Evolutionary conservation across 2,888 invertebrate genomes (phyloP).

Genomic region (Drosophila kuntzei): DNA sequence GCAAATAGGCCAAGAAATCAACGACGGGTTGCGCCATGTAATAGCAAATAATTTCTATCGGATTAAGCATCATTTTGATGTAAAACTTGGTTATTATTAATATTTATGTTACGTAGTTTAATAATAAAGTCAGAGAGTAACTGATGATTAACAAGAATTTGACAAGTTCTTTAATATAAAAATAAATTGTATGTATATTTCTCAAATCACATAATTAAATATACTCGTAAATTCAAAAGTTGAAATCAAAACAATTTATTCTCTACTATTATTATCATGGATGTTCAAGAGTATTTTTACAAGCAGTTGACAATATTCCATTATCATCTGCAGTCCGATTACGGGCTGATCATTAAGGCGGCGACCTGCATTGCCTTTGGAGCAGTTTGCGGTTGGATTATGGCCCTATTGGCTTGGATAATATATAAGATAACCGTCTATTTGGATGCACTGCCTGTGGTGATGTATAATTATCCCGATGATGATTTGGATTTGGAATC

Average conservation of each 20-base stretch:
- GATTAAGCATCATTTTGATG: conserved; percentile 48
- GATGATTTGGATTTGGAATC: conserved; percentile 50
- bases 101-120: background rate
- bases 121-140: background rate
- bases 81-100: background rate
- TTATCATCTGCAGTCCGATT: conserved; percentile 50
- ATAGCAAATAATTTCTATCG: conserved; percentile 52
- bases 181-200: background rate
- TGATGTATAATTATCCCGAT: conserved; percentile 16
- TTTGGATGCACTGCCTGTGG: conserved; percentile 32
- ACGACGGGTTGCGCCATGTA: conserved; percentile 48
- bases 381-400: conserved; percentile 63
- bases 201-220: background rate
- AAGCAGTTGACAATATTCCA: conserved; percentile 52
- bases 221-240: conserved; percentile 8
- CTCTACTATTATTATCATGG: conserved; percentile 34
- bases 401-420: conserved; percentile 51
- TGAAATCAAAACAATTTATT: background rate
- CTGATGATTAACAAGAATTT: background rate
- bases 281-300: conserved; percentile 47
- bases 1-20: conserved; percentile 43
- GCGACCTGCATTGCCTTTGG: conserved; percentile 67
- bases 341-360: conserved; percentile 53
- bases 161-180: background rate
- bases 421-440: conserved; percentile 46